Conservation (phyloP, 2,797 vertebrate genomes). For the Phylloscopus collybita region DNA sequence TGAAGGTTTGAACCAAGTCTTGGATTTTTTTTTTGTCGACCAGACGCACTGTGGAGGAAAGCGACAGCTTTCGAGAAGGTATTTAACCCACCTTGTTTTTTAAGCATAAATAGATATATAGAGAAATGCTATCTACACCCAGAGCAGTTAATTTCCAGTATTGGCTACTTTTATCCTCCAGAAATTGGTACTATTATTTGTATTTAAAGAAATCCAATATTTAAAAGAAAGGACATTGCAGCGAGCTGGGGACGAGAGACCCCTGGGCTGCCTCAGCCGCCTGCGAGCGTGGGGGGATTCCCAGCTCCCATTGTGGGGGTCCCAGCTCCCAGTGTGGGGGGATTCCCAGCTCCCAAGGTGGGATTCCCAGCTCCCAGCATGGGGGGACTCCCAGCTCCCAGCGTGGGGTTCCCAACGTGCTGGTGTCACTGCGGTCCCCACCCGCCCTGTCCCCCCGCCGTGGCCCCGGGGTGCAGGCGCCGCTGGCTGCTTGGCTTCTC, state of each 20-base stretch:
- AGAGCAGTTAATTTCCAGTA: constrained; percentile 51
- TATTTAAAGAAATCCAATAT: constrained; percentile 50
- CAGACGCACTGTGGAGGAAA: constrained; percentile 59
- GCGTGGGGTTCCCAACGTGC: background rate
- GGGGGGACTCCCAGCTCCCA: background rate
- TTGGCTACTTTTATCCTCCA: constrained; percentile 40
- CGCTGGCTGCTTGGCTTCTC: constrained; percentile 28
- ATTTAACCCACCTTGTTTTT: background rate
- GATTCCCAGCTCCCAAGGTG: too few relatives aligned
- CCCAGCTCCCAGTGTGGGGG: background rate
- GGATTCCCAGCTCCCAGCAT: too few relatives aligned
- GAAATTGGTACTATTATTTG: constrained; percentile 14
- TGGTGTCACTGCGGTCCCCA: constrained; percentile 27
- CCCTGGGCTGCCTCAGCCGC: background rate
- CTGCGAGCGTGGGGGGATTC: background rate
- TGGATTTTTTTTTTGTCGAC: background rate
- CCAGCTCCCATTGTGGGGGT: background rate
- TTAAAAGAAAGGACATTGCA: background rate
- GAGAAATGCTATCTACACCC: constrained; percentile 29
- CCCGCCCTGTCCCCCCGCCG: fast-evolving
- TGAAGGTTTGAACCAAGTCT: background rate
- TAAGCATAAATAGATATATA: constrained; percentile 26
- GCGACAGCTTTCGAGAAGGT: background rate
- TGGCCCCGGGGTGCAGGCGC: background rate
- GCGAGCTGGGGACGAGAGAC: background rate